A percentile compares a stretch with the other conserved stretches of the same genome.
phyloP scores from a whole-genome alignment of 2,888 invertebrate genomes.

The Xanthostigma xanthostigma region DNA sequence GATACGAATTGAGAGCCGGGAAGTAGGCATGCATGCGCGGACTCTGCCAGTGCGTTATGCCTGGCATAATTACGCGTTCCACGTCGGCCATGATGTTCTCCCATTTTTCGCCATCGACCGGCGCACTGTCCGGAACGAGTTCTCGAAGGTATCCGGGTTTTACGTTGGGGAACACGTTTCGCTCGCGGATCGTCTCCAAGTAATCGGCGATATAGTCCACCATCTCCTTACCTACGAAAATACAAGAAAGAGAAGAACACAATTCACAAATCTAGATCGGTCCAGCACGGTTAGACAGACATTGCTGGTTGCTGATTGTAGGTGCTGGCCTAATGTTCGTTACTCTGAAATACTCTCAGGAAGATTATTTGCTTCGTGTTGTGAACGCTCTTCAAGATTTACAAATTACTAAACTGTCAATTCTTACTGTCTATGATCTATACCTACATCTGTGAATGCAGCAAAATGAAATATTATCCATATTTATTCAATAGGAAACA shows the following conservation, averaged over 20 bases:
- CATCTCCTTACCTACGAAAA: slow-evolving; percentile 82
- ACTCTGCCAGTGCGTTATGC: slow-evolving; percentile 93
- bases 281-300: no score
- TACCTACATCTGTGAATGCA: no score
- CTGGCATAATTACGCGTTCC: slow-evolving; percentile 91
- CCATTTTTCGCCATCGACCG: slow-evolving; percentile 77
- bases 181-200: slow-evolving; percentile 74
- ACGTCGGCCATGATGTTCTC: slow-evolving; percentile 84
- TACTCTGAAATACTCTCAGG: no score
- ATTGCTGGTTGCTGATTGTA: no score
- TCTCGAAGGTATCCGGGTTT: slow-evolving; percentile 87
- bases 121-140: slow-evolving; percentile 75
- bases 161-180: slow-evolving; percentile 84
- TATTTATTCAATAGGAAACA: no score
- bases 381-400: no score
- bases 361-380: no score
- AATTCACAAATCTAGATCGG: no score
- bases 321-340: no score
- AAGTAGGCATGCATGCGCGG: slow-evolving; percentile 98
- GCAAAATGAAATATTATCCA: no score
- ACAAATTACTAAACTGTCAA: no score
- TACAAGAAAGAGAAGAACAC: background rate
- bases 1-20: slow-evolving; percentile 86
- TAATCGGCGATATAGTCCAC: slow-evolving; percentile 98
- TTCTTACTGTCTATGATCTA: no score